These are phyloP conservation scores for Lasioglossum marginatum DNA, from an alignment of 2,888 invertebrate genomes.

Conservation along the genomic window DNA sequence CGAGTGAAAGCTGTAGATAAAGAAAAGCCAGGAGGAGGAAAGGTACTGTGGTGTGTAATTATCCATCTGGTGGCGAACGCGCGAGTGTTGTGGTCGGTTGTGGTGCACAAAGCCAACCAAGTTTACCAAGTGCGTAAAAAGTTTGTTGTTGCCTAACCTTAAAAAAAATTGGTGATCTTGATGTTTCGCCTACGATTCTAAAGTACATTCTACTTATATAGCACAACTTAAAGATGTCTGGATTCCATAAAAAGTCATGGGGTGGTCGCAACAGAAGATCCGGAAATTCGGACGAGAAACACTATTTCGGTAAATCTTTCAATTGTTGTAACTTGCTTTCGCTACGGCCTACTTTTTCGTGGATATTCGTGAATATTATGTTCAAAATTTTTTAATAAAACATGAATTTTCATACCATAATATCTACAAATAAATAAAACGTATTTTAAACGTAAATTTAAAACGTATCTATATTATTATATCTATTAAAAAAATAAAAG, in stretches of 20 bases:
- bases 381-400: too few relatives aligned
- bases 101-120: not conserved
- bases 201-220: not conserved
- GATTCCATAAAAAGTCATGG: slow-evolving; percentile 68
- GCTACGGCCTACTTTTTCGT: slow-evolving; percentile 7
- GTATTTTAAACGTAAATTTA: too few relatives aligned
- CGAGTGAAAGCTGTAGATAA: not conserved
- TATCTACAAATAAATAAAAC: too few relatives aligned
- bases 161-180: slow-evolving; percentile 12
- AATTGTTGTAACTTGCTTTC: not conserved
- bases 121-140: not conserved
- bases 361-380: too few relatives aligned
- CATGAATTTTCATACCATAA: too few relatives aligned
- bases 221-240: slow-evolving; percentile 72
- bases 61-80: not conserved
- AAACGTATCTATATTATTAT: too few relatives aligned
- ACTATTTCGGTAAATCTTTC: slow-evolving; percentile 73
- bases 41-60: not conserved
- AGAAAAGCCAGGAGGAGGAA: not conserved
- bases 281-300: slow-evolving; percentile 65
- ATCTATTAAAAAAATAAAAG: too few relatives aligned
- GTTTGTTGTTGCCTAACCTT: slow-evolving; percentile 28
- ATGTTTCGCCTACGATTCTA: slow-evolving; percentile 31
- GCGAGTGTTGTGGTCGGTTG: not conserved
- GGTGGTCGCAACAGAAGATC: slow-evolving; percentile 58